Base-by-base conservation (phyloP, 2,113 vertebrate species). In the Callorhinus ursinus region DNA sequence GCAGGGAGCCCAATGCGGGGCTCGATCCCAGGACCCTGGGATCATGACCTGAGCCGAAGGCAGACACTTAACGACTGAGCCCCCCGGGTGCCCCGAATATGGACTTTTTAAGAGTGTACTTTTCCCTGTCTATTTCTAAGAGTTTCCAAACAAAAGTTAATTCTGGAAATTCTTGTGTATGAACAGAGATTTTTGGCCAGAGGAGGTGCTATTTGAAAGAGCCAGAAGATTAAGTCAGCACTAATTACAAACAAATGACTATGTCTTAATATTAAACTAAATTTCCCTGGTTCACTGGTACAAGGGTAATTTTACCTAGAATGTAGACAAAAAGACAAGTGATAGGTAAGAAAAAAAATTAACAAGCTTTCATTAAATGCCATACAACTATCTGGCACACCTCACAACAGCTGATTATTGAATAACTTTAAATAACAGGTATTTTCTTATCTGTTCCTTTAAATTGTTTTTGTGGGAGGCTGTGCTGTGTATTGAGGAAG, bases 211-310 rank as follows among this genome's bases (percentile, higher is more conserved):
- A 80, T 91, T 77, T 95, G 72, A 97, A 96, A 88, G 49, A 94
- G 61, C 42, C 82, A 92, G n/a, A 92, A 89, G 65, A 92, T 96
- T 92, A 88, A 96, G 24, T 28, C 95, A 90, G 81, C 92, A 93
- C 67, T 61, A 84, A 59, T 91, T 88, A 96, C 88, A 96, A 86
- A 93, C 42, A 84, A 96, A 42, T 85, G 90, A 94, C 42, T 95
- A 42, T 94, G 51, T 7, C 88, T 97, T 94, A 94, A 90, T 77
- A 91, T 51, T 86, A 96, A 98, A 92, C 57, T 53, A 86, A 88
- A 93, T 92, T 90, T 79, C 65, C 85, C 59, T 82, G 55, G 39
- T 90, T 94, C 85, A 84, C 31, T 51, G 31, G 16, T 88, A 59
- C 63, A 85, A 67, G 84, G 67, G 36, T 96, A 96, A 95, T 49